Percentiles rank a stretch among this genome's conserved stretches.
Conservation (phyloP, 2,888 invertebrate genomes). For the Scaptodrosophila latifasciaeformis region DNA sequence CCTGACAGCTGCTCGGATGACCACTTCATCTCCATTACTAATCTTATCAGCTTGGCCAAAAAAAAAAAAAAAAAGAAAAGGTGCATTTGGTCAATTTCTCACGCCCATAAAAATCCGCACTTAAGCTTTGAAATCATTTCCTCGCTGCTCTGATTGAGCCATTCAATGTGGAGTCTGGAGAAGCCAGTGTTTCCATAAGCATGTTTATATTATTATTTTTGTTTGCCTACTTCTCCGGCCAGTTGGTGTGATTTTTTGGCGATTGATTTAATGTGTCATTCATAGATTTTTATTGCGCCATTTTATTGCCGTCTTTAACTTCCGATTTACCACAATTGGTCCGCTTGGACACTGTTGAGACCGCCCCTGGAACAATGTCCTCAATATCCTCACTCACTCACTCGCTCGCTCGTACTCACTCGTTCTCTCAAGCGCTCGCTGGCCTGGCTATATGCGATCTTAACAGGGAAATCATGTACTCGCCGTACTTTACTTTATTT, state of each 20-base stretch:
- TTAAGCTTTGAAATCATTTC: constrained; percentile 54
- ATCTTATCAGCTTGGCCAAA: neutral
- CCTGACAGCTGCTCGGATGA: constrained; percentile 29
- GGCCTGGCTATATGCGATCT: constrained; percentile 51
- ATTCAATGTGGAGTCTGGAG: constrained; percentile 16
- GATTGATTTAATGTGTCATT: constrained; percentile 76
- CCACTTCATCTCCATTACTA: neutral
- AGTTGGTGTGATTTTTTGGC: constrained; percentile 73
- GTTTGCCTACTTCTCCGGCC: too few relatives aligned
- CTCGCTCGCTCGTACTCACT: constrained; percentile 11
- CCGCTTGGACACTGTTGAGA: constrained; percentile 62
- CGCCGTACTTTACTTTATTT: constrained; percentile 72
- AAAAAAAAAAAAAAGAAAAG: neutral
- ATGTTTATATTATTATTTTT: constrained; percentile 13
- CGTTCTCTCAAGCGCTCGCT: constrained; percentile 13
- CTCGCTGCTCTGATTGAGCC: constrained; percentile 29
- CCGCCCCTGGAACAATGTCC: constrained; percentile 25
- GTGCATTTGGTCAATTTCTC: constrained; percentile 50
- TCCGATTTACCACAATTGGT: constrained; percentile 75
- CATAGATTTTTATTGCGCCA: constrained; percentile 75
- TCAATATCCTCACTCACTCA: constrained; percentile 21
- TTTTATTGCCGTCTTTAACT: constrained; percentile 76
- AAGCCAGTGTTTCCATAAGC: constrained; percentile 45
- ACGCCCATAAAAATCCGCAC: constrained; percentile 59
- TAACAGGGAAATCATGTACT: constrained; percentile 74